Percentiles rank a stretch among this genome's conserved stretches.
These are phyloP conservation scores for Acanthaster planci DNA, from an alignment of 35 echinoderm and acorn worm genomes.

Conservation along the genomic window DNA sequence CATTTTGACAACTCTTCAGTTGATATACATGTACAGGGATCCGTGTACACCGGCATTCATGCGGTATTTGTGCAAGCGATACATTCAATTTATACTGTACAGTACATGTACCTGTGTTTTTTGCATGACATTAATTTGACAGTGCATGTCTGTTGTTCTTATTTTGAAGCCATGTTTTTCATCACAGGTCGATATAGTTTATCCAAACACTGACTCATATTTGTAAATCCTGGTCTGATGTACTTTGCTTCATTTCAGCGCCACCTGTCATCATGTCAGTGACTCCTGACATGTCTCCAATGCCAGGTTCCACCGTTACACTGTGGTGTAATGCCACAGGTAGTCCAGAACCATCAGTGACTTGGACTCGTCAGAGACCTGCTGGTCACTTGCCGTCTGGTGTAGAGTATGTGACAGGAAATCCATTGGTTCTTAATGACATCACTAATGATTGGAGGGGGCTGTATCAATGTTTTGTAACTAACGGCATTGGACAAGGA, in stretches of 20 bases:
- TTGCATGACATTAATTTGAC: too few relatives aligned
- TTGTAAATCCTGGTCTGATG: background rate
- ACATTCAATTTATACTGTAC: too few relatives aligned
- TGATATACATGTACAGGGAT: too few relatives aligned
- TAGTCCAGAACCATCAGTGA: conserved; percentile 11
- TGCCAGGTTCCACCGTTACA: background rate
- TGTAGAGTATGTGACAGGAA: background rate
- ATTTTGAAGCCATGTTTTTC: too few relatives aligned
- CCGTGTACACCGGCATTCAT: too few relatives aligned
- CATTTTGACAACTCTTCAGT: too few relatives aligned
- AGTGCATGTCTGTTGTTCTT: too few relatives aligned
- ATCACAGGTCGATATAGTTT: too few relatives aligned
- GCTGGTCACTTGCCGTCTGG: background rate
- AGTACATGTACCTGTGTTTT: too few relatives aligned
- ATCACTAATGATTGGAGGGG: conserved; percentile 27
- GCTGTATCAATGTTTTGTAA: conserved; percentile 23
- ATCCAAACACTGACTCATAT: background rate
- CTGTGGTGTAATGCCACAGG: conserved; percentile 16
- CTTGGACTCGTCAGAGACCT: conserved; percentile 1
- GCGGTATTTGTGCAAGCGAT: too few relatives aligned
- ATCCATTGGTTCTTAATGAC: background rate
- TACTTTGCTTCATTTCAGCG: conserved; percentile 2
- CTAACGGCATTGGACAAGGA: background rate
- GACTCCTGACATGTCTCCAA: background rate
- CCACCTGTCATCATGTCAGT: background rate